Percentiles rank a stretch among this genome's conserved stretches.
phyloP scores from a whole-genome alignment of 2,113 vertebrate genomes.

The Perccottus glenii region DNA sequence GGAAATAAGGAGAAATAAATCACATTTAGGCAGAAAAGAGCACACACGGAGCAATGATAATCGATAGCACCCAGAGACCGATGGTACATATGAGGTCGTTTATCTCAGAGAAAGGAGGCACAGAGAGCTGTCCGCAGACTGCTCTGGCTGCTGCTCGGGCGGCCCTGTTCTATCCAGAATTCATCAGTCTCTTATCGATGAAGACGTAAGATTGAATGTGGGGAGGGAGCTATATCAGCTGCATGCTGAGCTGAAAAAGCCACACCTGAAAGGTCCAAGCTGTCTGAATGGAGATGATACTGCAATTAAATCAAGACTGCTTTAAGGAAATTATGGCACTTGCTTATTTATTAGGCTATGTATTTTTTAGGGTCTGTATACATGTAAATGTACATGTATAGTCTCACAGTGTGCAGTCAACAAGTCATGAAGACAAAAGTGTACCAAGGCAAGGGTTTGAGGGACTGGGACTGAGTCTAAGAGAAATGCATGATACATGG shows the following conservation, averaged over 20 bases:
- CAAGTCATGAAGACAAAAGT: too few species aligned
- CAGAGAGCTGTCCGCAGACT: conserved; percentile 43
- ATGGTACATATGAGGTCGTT: conserved; percentile 51
- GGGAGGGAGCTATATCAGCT: conserved; percentile 4
- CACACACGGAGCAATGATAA: conserved; percentile 40
- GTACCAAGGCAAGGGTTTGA: too few species aligned
- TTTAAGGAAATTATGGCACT: not conserved
- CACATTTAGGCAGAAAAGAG: conserved; percentile 13
- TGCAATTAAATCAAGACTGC: not conserved
- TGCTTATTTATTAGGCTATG: not conserved
- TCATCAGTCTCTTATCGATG: conserved; percentile 56
- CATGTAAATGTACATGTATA: too few species aligned
- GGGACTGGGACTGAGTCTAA: too few species aligned
- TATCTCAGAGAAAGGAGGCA: conserved; percentile 42
- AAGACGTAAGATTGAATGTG: conserved; percentile 50
- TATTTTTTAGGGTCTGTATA: too few species aligned
- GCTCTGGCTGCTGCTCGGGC: conserved; percentile 41
- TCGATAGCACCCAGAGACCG: conserved; percentile 47
- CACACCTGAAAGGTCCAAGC: not conserved
- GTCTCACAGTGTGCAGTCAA: too few species aligned
- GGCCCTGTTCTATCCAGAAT: not conserved
- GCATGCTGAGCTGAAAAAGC: not conserved
- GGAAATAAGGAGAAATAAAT: conserved; percentile 40
- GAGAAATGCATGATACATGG: too few species aligned
- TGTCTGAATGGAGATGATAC: not conserved